A percentile compares a stretch with the other conserved stretches of the same genome.
These are phyloP conservation scores for Eulemur rufifrons DNA, from an alignment of 2,113 vertebrate species.

Conservation along the genomic window DNA sequence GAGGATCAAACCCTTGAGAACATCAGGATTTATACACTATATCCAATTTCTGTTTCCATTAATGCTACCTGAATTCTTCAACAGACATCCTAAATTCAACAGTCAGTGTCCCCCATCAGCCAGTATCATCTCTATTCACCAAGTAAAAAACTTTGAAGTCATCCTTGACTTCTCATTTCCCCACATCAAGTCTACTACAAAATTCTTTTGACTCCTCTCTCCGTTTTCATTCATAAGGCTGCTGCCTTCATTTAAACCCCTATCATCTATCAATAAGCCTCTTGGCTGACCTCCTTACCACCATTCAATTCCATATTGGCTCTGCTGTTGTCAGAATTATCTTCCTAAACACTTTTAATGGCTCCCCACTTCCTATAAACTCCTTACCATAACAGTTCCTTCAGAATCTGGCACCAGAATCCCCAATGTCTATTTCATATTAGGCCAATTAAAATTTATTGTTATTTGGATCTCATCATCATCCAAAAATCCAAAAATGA, in stretches of 20 bases:
- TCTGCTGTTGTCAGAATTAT: background rate
- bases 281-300: background rate
- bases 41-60: background rate
- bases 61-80: background rate
- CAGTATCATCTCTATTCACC: background rate
- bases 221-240: background rate
- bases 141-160: conserved; percentile 11
- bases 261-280: conserved; percentile 32
- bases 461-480: background rate
- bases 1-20: background rate
- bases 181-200: background rate
- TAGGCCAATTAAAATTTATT: conserved; percentile 17
- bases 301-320: background rate
- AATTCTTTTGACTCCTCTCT: conserved; percentile 2
- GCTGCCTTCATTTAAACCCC: conserved; percentile 2
- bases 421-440: background rate
- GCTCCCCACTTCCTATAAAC: conserved; percentile 5
- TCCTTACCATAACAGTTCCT: background rate
- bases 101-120: background rate
- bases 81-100: background rate
- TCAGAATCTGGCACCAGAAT: conserved; percentile 21
- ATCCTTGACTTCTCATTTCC: conserved; percentile 9
- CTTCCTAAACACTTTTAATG: conserved; percentile 21
- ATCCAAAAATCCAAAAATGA: conserved; percentile 31
- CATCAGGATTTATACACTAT: background rate